phyloP scores from a whole-genome alignment of 2,888 invertebrate genomes.

The Chymomyza procnemis region DNA sequence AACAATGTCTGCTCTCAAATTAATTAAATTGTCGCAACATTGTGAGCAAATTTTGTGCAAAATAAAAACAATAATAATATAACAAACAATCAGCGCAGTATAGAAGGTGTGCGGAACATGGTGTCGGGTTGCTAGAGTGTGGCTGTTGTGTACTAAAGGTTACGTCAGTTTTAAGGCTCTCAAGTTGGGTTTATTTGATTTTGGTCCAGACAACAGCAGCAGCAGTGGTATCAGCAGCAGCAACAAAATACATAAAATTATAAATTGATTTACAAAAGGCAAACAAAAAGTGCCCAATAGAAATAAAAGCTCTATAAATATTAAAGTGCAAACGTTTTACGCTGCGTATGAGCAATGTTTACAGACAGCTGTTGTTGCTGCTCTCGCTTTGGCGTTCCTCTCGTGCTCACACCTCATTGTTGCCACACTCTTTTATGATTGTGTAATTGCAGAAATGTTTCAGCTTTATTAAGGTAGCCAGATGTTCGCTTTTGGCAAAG shows the following conservation, averaged over 20 bases:
- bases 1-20: constrained; percentile 36
- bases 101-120: background rate
- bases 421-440: constrained; percentile 16
- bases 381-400: no score
- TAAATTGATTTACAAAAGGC: constrained; percentile 7
- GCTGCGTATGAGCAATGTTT: constrained; percentile 5
- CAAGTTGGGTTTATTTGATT: background rate
- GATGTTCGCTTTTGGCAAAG: constrained; percentile 42
- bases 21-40: constrained; percentile 60
- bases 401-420: background rate
- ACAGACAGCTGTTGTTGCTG: background rate
- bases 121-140: no score
- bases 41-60: constrained; percentile 12
- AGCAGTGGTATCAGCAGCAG: background rate
- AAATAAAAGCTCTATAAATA: background rate
- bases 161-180: background rate
- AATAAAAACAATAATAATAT: constrained; percentile 19
- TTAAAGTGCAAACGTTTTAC: background rate
- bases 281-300: constrained; percentile 1
- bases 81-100: constrained; percentile 27
- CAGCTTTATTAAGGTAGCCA: constrained; percentile 44
- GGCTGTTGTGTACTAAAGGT: background rate
- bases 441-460: constrained; percentile 12
- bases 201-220: background rate
- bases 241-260: background rate